Conservation (phyloP, 2,113 vertebrate genomes). For the Isichthys henryi region DNA sequence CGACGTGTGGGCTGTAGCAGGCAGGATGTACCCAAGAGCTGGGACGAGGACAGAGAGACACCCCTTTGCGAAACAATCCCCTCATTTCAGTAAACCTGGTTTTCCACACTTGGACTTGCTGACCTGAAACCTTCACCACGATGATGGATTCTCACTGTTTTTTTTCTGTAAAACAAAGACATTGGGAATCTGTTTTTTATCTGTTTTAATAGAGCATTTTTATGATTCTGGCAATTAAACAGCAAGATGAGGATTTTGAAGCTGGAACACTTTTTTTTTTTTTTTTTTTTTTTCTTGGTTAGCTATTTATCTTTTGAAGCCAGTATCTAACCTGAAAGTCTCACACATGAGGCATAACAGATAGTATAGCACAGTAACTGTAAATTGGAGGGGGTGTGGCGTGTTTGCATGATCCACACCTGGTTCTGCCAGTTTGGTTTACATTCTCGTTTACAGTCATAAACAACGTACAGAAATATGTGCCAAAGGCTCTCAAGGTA, state of each 20-base stretch:
- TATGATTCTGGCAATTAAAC: neutral
- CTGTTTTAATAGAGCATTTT: neutral
- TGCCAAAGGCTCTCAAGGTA: neutral
- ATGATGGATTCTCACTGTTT: neutral
- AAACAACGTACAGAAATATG: neutral
- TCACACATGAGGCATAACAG: neutral
- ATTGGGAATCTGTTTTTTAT: neutral
- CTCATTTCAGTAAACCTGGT: neutral
- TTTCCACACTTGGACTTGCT: neutral
- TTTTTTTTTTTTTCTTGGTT: neutral
- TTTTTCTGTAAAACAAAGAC: neutral
- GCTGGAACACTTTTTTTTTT: neutral
- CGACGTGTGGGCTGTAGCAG: neutral
- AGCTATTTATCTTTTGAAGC: neutral
- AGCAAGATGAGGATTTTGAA: neutral
- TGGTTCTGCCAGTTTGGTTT: neutral
- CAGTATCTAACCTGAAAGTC: neutral
- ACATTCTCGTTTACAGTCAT: neutral
- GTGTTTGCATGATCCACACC: neutral
- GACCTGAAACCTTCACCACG: neutral
- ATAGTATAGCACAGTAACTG: neutral
- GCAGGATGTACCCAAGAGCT: neutral
- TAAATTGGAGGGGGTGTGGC: neutral
- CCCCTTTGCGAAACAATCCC: neutral
- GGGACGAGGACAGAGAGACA: neutral